phyloP scores from a whole-genome alignment of 2,797 vertebrate genomes.

The Lepilemur ruficaudatus region DNA sequence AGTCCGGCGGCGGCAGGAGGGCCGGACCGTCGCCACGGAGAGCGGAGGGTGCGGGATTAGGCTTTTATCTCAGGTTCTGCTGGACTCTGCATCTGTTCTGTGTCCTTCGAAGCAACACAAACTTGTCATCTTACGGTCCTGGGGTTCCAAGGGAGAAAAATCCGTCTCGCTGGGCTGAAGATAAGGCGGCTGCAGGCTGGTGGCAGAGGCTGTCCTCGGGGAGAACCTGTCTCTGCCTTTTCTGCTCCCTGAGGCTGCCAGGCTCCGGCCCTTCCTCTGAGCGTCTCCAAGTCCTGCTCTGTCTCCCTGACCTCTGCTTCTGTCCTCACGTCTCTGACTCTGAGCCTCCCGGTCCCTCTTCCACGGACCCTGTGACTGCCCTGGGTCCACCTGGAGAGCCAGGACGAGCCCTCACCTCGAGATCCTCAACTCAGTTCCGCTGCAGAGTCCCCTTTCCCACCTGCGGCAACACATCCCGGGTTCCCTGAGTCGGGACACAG shows the following conservation, averaged over 20 bases:
- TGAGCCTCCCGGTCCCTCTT: not conserved
- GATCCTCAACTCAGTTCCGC: too few relatives aligned
- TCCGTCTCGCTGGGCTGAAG: too few relatives aligned
- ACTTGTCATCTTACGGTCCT: too few relatives aligned
- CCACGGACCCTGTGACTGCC: fast-evolving
- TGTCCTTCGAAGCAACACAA: not conserved
- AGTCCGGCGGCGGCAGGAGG: not conserved
- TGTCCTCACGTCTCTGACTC: not conserved
- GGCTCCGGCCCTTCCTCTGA: not conserved
- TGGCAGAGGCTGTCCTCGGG: too few relatives aligned
- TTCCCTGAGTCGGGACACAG: not conserved
- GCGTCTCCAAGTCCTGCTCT: too few relatives aligned
- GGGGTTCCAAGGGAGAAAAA: not conserved
- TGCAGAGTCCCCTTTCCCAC: not conserved
- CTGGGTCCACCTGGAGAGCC: too few relatives aligned
- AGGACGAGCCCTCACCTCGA: not conserved
- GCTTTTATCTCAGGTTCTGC: not conserved
- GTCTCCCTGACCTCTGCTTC: not conserved
- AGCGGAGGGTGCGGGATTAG: not conserved
- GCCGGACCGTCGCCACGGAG: not conserved
- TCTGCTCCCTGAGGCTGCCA: too few relatives aligned
- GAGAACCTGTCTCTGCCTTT: not conserved
- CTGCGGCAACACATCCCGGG: not conserved
- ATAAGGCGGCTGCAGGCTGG: not conserved
- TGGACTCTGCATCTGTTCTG: not conserved